phyloP scores from a whole-genome alignment of 2,888 invertebrate species.

The Hypselothyrea guttata region DNA sequence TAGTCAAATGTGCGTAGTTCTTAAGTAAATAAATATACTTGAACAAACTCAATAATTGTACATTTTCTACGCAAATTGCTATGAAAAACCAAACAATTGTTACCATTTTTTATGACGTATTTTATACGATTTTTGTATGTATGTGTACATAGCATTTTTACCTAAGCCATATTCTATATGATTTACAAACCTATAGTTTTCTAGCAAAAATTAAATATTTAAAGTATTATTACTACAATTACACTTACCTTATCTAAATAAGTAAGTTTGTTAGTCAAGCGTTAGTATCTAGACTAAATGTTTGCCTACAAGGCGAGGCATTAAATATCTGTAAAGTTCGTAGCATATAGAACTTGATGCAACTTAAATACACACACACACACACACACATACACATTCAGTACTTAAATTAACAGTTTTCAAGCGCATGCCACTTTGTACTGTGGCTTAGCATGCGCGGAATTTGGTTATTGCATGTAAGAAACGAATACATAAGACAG shows the following conservation, averaged over 20 bases:
- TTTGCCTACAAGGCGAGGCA: constrained; percentile 56
- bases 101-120: constrained; percentile 61
- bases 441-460: constrained; percentile 11
- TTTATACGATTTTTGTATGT: constrained; percentile 69
- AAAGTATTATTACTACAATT: constrained; percentile 40
- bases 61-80: constrained; percentile 49
- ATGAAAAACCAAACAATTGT: constrained; percentile 47
- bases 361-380: constrained; percentile 17
- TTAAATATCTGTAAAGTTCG: constrained; percentile 64
- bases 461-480: constrained; percentile 18
- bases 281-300: constrained; percentile 53
- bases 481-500: constrained; percentile 2
- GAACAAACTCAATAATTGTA: constrained; percentile 62
- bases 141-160: constrained; percentile 69
- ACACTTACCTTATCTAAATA: constrained; percentile 28
- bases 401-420: constrained; percentile 37
- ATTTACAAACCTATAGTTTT: constrained; percentile 55
- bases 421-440: constrained; percentile 16
- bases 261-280: constrained; percentile 59
- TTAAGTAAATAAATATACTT: constrained; percentile 63
- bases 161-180: constrained; percentile 40
- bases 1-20: constrained; percentile 58
- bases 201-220: constrained; percentile 40
- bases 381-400: constrained; percentile 25
- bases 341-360: constrained; percentile 36